A percentile compares a stretch with the other conserved stretches of the same genome.
Conservation (phyloP, 2,797 vertebrate species). For the Takifugu ocellatus region DNA sequence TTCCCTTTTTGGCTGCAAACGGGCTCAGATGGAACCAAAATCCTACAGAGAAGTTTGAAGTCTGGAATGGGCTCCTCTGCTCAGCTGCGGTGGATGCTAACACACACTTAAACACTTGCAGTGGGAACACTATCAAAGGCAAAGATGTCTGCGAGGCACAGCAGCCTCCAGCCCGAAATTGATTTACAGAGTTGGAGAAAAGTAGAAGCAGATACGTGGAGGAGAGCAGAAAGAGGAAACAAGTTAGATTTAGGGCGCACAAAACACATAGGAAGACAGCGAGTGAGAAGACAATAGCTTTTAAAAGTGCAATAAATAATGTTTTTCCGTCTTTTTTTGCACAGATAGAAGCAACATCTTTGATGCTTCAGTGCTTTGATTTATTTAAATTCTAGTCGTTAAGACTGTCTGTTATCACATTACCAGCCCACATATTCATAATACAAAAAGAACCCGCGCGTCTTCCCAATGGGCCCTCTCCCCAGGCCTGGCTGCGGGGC, state of each 20-base stretch:
- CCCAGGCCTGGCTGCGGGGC: too few species aligned
- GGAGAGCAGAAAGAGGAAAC: conserved; percentile 28
- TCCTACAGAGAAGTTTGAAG: conserved; percentile 71
- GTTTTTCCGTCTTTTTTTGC: conserved; percentile 46
- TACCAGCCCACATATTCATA: conserved; percentile 34
- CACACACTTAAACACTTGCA: conserved; percentile 54
- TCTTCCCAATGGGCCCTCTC: too few species aligned
- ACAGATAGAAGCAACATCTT: conserved; percentile 58
- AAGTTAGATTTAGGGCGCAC: conserved; percentile 43
- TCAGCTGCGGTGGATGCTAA: conserved; percentile 62
- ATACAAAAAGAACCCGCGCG: too few species aligned
- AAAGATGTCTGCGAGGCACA: conserved; percentile 71
- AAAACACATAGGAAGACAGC: conserved; percentile 42
- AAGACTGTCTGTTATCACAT: conserved; percentile 33
- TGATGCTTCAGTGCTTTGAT: conserved; percentile 29
- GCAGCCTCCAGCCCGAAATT: conserved; percentile 72
- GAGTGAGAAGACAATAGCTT: conserved; percentile 40
- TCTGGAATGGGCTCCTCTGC: conserved; percentile 59
- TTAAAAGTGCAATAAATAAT: conserved; percentile 51
- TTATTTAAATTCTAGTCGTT: too few species aligned
- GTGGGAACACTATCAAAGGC: conserved; percentile 75
- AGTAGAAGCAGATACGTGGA: conserved; percentile 46
- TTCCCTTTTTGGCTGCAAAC: conserved; percentile 55
- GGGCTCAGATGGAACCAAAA: conserved; percentile 59
- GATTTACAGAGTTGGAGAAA: conserved; percentile 68